These are phyloP conservation scores for Pangasianodon gigas DNA, from an alignment of 2,113 vertebrate species.

Conservation along the genomic window DNA sequence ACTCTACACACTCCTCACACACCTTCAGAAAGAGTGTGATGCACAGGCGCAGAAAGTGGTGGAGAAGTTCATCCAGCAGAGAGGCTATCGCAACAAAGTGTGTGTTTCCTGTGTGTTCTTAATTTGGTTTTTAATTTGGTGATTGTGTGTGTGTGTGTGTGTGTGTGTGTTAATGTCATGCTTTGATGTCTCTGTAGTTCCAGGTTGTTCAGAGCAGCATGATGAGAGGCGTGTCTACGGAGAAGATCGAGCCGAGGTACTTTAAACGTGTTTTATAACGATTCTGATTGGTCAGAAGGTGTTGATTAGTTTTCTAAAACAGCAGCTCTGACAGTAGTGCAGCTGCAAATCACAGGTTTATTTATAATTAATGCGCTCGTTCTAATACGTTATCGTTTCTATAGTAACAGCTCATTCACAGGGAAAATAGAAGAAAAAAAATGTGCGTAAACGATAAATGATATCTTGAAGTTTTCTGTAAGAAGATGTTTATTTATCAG, in stretches of 20 bases:
- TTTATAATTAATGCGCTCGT: too few relatives aligned
- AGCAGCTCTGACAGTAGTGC: not conserved
- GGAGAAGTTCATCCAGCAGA: slow-evolving; percentile 90
- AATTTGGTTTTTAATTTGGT: not conserved
- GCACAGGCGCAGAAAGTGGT: slow-evolving; percentile 90
- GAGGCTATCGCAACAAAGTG: slow-evolving; percentile 92
- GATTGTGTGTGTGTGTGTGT: not conserved
- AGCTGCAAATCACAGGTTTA: too few relatives aligned
- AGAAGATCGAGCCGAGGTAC: slow-evolving; percentile 92
- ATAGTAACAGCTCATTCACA: not conserved
- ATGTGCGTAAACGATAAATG: too few relatives aligned
- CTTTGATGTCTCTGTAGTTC: slow-evolving; percentile 77
- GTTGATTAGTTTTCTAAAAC: not conserved
- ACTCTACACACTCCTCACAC: slow-evolving; percentile 88
- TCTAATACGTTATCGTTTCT: not conserved
- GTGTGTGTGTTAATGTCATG: not conserved
- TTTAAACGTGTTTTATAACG: not conserved
- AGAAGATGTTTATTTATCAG: not conserved
- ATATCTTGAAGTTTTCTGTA: too few relatives aligned
- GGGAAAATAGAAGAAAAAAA: too few relatives aligned
- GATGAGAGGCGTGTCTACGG: slow-evolving; percentile 84
- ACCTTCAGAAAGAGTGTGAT: slow-evolving; percentile 94
- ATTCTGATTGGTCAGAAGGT: not conserved
- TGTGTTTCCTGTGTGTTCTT: not conserved
- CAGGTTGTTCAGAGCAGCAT: slow-evolving; percentile 92